These are phyloP conservation scores for Diploscapter pachys DNA, from an alignment of 1,140 invertebrate genomes.

Conservation along the genomic window DNA sequence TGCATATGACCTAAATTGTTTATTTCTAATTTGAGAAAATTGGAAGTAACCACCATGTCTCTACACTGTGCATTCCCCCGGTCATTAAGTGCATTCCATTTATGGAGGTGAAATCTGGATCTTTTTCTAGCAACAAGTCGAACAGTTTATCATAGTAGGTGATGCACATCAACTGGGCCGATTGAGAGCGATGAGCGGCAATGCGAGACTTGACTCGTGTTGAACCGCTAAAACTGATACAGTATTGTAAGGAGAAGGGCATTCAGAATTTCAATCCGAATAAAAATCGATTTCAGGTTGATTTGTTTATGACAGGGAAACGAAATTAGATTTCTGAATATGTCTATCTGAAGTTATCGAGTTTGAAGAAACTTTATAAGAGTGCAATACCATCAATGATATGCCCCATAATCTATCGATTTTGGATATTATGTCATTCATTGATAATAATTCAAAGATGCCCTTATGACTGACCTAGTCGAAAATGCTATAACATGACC, in stretches of 20 bases:
- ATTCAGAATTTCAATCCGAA: no score
- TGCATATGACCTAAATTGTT: no score
- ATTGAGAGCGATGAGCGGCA: no score
- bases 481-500: not conserved
- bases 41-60: slow-evolving; percentile 1
- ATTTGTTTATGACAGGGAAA: no score
- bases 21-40: not conserved
- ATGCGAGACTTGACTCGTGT: no score
- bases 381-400: no score
- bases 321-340: not conserved
- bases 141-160: slow-evolving; percentile 9
- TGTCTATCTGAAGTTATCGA: slow-evolving; percentile 3
- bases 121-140: not conserved
- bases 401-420: no score
- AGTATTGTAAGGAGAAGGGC: no score
- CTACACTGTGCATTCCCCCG: slow-evolving; percentile 11
- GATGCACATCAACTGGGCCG: not conserved
- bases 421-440: not conserved
- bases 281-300: no score
- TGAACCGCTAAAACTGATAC: no score
- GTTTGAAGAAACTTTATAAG: not conserved
- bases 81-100: slow-evolving; percentile 11
- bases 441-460: not conserved
- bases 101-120: not conserved
- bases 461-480: not conserved